phyloP scores from a whole-genome alignment of 1,140 invertebrate species.

The Brachionus rotundiformis region DNA sequence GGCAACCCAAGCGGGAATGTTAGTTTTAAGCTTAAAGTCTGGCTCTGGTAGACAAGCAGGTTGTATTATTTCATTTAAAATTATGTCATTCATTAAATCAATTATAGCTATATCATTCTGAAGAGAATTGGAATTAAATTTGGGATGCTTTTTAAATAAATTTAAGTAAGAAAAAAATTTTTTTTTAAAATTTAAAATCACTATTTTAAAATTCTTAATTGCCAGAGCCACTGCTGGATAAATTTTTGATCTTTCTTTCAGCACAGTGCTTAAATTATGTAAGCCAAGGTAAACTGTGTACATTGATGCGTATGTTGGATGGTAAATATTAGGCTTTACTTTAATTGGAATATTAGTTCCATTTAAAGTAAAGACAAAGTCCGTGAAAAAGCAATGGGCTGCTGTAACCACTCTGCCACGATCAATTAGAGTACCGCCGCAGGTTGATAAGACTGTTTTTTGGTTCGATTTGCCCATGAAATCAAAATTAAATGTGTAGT shows the following conservation, averaged over 20 bases:
- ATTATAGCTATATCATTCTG: conserved; percentile 31
- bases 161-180: not conserved
- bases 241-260: not conserved
- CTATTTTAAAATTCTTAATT: not conserved
- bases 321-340: conserved; percentile 1
- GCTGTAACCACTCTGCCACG: conserved; percentile 33
- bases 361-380: not conserved
- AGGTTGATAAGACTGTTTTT: not conserved
- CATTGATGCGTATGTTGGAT: conserved; percentile 38
- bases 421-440: conserved; percentile 51
- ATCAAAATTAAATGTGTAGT: not conserved
- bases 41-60: not conserved
- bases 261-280: not conserved
- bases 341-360: not conserved
- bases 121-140: not conserved
- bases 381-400: conserved; percentile 46
- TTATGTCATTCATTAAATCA: not conserved
- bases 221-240: not conserved
- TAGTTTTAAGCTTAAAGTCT: not conserved
- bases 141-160: conserved; percentile 14
- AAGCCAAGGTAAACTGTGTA: conserved; percentile 28
- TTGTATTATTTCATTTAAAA: not conserved
- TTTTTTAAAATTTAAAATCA: conserved; percentile 7
- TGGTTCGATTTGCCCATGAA: not conserved
- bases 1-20: conserved; percentile 33